Conservation (phyloP, 2,888 invertebrate genomes). For the Dolichopus griseipennis region DNA sequence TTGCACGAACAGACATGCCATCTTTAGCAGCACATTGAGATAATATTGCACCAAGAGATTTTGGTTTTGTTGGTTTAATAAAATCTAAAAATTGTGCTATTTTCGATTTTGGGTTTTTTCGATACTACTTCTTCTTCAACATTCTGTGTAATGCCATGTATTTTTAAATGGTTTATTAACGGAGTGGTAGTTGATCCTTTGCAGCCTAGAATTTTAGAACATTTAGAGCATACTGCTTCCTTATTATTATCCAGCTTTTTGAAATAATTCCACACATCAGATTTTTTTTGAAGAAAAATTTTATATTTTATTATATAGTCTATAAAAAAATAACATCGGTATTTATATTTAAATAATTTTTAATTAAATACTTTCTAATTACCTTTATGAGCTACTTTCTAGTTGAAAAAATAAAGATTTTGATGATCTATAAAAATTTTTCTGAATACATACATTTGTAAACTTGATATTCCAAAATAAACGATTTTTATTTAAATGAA, state of each 20-base stretch:
- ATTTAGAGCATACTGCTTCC: conserved; percentile 7
- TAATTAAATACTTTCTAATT: neutral
- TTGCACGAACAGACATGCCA: conserved; percentile 13
- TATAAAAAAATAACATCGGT: conserved; percentile 2
- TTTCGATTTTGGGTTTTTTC: conserved; percentile 7
- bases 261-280: neutral
- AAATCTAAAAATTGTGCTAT: conserved; percentile 11
- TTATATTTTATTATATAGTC: neutral
- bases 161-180: conserved; percentile 10
- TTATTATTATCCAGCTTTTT: conserved; percentile 7
- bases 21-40: conserved; percentile 9
- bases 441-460: conserved; percentile 1
- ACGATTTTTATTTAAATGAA: too few species aligned
- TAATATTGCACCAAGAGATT: neutral
- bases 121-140: conserved; percentile 7
- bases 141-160: conserved; percentile 5
- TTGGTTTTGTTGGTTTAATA: conserved; percentile 8
- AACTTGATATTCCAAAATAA: neutral
- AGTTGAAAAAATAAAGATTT: conserved; percentile 5
- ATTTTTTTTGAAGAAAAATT: neutral
- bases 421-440: conserved; percentile 1
- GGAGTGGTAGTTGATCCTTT: conserved; percentile 7
- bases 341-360: conserved; percentile 4
- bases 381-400: neutral
- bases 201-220: conserved; percentile 2